Evolutionary conservation across 1,140 invertebrate genomes (phyloP).

Genomic region (Sipha flava): DNA sequence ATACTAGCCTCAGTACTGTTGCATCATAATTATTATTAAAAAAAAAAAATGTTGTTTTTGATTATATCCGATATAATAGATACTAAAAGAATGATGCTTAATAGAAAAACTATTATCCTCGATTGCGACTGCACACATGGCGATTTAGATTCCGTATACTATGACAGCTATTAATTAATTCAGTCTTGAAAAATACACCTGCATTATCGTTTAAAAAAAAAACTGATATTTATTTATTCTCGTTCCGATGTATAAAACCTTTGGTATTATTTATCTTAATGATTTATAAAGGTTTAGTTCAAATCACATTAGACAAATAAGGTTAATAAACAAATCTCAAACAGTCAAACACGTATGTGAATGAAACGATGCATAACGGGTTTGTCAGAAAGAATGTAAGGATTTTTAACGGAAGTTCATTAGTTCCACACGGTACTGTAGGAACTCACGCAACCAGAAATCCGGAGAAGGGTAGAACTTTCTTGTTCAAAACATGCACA

Average conservation of each 20-base stretch:
- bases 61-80: too few relatives aligned
- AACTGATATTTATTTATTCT: neutral
- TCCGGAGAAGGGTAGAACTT: conserved; percentile 26
- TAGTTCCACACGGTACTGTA: conserved; percentile 21
- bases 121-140: too few relatives aligned
- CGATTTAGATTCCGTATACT: neutral
- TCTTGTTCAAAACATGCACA: conserved; percentile 10
- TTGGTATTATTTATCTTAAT: neutral
- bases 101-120: too few relatives aligned
- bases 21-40: too few relatives aligned
- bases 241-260: neutral
- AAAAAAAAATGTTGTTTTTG: too few relatives aligned
- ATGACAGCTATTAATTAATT: neutral
- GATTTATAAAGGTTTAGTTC: neutral
- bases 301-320: neutral
- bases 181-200: neutral
- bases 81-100: neutral
- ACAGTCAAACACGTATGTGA: neutral
- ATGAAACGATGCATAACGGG: conserved; percentile 18
- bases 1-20: too few relatives aligned
- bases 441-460: conserved; percentile 28
- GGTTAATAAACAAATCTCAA: neutral
- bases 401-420: conserved; percentile 26
- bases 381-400: neutral
- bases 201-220: neutral